Percentiles rank a stretch among this genome's conserved stretches.
These are phyloP conservation scores for Oreochromis tanganicae DNA, from an alignment of 2,113 vertebrate genomes.

Conservation along the genomic window DNA sequence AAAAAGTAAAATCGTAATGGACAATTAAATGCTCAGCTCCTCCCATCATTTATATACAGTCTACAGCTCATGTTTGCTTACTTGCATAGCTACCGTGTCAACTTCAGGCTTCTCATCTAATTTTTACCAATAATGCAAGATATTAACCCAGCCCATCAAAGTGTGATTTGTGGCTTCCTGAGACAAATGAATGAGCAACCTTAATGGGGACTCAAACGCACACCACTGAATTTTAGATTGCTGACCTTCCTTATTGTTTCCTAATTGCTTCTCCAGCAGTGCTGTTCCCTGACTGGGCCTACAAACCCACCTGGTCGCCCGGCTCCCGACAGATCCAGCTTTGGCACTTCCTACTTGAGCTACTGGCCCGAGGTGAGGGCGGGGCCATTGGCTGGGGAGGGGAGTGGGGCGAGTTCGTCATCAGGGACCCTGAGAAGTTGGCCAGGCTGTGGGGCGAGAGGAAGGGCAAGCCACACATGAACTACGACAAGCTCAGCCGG, in stretches of 20 bases:
- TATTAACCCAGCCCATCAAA: not conserved
- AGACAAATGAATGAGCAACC: not conserved
- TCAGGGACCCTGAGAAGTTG: constrained; percentile 73
- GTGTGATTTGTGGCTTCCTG: not conserved
- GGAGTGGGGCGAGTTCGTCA: constrained; percentile 79
- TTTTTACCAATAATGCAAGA: not conserved
- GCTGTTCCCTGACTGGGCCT: constrained; percentile 77
- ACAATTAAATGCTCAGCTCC: not conserved
- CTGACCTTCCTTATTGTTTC: not conserved
- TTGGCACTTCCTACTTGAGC: constrained; percentile 79
- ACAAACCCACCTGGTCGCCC: constrained; percentile 73
- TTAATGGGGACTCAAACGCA: not conserved
- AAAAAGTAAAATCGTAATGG: not conserved
- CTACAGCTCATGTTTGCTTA: not conserved
- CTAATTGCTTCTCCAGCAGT: constrained; percentile 46
- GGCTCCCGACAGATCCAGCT: constrained; percentile 78
- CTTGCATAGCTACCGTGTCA: not conserved
- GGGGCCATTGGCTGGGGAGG: constrained; percentile 73
- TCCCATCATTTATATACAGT: not conserved
- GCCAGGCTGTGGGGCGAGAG: constrained; percentile 78
- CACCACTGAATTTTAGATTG: not conserved
- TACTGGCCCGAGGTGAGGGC: constrained; percentile 65
- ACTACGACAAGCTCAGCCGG: constrained; percentile 80
- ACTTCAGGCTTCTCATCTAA: not conserved
- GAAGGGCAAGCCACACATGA: constrained; percentile 80